These are phyloP conservation scores for Coelopa frigida DNA, from an alignment of 1,140 invertebrate genomes.

Conservation along the genomic window DNA sequence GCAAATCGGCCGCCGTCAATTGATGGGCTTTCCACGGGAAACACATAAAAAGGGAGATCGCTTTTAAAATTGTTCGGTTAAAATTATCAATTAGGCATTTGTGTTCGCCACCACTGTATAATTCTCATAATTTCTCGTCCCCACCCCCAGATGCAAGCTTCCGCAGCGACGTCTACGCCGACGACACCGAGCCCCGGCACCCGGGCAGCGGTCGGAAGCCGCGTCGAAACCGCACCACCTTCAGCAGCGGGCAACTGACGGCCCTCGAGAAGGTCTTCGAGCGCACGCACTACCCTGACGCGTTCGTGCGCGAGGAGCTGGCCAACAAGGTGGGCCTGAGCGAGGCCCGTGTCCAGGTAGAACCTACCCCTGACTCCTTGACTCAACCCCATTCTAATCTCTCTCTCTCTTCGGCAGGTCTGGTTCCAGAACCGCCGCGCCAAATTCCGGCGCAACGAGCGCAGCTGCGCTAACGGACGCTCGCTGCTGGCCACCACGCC, in stretches of 20 bases:
- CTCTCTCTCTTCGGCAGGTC: slow-evolving; percentile 54
- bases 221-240: slow-evolving; percentile 84
- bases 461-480: slow-evolving; percentile 46
- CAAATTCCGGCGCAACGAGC: slow-evolving; percentile 85
- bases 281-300: slow-evolving; percentile 92
- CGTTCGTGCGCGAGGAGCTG: slow-evolving; percentile 87
- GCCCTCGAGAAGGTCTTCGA: slow-evolving; percentile 90
- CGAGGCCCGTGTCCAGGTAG: slow-evolving; percentile 87
- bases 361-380: slow-evolving; percentile 1
- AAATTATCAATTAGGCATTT: too few relatives aligned
- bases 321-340: slow-evolving; percentile 80
- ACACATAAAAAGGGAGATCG: too few relatives aligned
- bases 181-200: too few relatives aligned
- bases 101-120: too few relatives aligned
- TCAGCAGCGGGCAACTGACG: slow-evolving; percentile 81
- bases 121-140: too few relatives aligned
- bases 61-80: too few relatives aligned
- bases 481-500: slow-evolving; percentile 28
- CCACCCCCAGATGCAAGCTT: too few relatives aligned
- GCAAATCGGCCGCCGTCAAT: too few relatives aligned
- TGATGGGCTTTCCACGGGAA: too few relatives aligned
- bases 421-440: slow-evolving; percentile 95
- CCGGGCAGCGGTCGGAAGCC: slow-evolving; percentile 68
- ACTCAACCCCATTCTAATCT: background rate
- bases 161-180: too few relatives aligned